These are phyloP conservation scores for Saguinus imperator DNA, from an alignment of 2,113 vertebrate genomes.

Conservation along the genomic window DNA sequence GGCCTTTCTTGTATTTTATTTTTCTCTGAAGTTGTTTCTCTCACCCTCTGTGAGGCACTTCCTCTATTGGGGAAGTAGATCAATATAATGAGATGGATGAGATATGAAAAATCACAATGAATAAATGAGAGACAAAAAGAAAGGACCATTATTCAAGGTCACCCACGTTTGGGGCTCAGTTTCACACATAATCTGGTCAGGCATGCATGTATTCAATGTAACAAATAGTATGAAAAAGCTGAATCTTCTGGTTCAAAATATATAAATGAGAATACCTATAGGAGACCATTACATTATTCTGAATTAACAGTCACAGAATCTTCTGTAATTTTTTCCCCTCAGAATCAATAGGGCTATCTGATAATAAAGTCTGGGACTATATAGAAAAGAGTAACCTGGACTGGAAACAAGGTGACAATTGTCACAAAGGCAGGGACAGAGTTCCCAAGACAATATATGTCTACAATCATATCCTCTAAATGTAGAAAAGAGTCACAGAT, in stretches of 20 bases:
- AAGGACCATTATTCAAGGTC: slow-evolving; percentile 21
- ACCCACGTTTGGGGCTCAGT: slow-evolving; percentile 31
- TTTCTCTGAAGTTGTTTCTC: slow-evolving; percentile 35
- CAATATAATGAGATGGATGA: not conserved
- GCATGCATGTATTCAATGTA: not conserved
- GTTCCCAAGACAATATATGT: not conserved
- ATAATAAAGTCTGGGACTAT: not conserved
- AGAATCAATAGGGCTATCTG: not conserved
- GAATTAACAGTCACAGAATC: not conserved
- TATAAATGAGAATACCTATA: not conserved
- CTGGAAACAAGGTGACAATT: not conserved
- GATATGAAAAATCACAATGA: slow-evolving; percentile 13
- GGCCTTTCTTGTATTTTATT: not conserved
- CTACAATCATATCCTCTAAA: not conserved
- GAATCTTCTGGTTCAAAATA: slow-evolving; percentile 23
- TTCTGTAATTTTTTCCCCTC: not conserved
- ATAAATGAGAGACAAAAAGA: slow-evolving; percentile 42
- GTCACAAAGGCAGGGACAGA: not conserved
- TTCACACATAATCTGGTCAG: slow-evolving; percentile 41
- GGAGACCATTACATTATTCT: not conserved
- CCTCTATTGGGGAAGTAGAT: not conserved
- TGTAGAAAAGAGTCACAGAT: not conserved
- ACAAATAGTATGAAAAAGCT: not conserved
- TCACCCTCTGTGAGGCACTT: slow-evolving; percentile 14
- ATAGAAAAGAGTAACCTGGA: not conserved